Evolutionary conservation across 2,797 vertebrate genomes (phyloP), one percentile per base, ranked within the genome.

Genomic region (Platyrinchus mystaceus): DNA sequence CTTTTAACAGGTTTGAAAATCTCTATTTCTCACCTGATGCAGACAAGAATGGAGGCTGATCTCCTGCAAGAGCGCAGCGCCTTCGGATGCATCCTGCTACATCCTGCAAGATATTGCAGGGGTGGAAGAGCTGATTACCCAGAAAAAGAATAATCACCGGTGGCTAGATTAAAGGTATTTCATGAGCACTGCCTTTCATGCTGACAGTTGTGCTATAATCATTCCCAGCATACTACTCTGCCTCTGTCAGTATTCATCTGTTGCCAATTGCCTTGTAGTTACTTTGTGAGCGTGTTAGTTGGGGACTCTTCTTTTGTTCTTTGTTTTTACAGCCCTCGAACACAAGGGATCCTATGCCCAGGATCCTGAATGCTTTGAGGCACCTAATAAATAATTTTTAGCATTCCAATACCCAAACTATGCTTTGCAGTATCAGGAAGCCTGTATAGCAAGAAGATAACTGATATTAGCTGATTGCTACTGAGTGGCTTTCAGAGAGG

Each of bases 201-300:
- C 81, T 94, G 94, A 94, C 75, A 84, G 75, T 77, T 93, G 75
- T 76, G 86, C 81, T 92, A 83, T 90, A 95, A 92, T 95, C 95
- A 87, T 87, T 94, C 89, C 92, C 93, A 95, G 92, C 78, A 36
- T 67, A 94, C 43, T 74, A 53, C 91, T 92, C 62, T 91, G 87
- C 88, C 90, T 91, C 82, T 80, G 68, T 84, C 39, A 0, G 39
- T 67, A 59, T 90, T 96, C 83, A 94, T 95, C 94, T 95, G 94
- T 93, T 94, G 93, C 93, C 96, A 96, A 90, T 87, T 94, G 92
- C 86, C 93, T 95, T 70, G 74, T 90, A 96, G 95, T 92, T 84
- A 95, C 83, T 94, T 91, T 63, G 77, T 66, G 83, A 94, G 83
- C 0, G 0, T 74, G 80, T 90, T 88, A 82, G 90, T 46, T 80